A percentile compares a stretch with the other conserved stretches of the same genome.
Evolutionary conservation across 2,113 vertebrate species (phyloP).

Genomic region (Bolborhynchus lineola): DNA sequence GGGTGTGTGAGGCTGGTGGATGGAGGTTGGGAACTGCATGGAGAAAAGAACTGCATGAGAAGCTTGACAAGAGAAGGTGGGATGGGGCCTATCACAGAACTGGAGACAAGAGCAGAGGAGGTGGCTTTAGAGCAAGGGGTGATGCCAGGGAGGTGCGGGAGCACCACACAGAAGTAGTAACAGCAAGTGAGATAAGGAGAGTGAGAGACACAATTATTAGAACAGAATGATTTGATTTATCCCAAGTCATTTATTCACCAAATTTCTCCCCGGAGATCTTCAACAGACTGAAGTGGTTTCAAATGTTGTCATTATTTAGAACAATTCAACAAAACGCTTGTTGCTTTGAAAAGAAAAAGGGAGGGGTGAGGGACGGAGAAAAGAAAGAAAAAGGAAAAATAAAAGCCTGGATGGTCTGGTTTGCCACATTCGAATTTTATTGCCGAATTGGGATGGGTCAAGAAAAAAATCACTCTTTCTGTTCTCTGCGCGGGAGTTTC

Average conservation of each 20-base stretch:
- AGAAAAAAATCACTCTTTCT: conserved; percentile 46
- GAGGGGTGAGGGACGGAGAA: not conserved
- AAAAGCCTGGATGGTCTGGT: conserved; percentile 19
- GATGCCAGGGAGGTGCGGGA: fast-evolving
- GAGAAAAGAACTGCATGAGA: not conserved
- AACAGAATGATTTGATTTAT: conserved; percentile 41
- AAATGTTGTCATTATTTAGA: conserved; percentile 56
- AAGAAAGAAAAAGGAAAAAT: conserved; percentile 43
- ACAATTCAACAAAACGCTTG: conserved; percentile 52
- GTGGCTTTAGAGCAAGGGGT: not conserved
- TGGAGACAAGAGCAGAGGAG: not conserved
- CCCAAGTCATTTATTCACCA: conserved; percentile 25
- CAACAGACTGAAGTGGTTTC: conserved; percentile 42
- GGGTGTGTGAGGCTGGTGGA: not conserved
- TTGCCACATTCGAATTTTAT: conserved; percentile 53
- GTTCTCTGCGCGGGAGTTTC: not conserved
- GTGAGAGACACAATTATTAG: conserved; percentile 19
- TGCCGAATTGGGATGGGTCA: conserved; percentile 12
- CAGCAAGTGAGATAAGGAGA: conserved; percentile 1
- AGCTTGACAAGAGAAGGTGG: not conserved
- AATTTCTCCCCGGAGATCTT: conserved; percentile 35
- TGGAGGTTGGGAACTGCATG: not conserved
- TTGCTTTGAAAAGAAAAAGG: conserved; percentile 46
- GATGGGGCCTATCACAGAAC: not conserved
- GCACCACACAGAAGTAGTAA: not conserved